Conservation (phyloP, 2,797 vertebrate species). For the Danio albolineatus region DNA sequence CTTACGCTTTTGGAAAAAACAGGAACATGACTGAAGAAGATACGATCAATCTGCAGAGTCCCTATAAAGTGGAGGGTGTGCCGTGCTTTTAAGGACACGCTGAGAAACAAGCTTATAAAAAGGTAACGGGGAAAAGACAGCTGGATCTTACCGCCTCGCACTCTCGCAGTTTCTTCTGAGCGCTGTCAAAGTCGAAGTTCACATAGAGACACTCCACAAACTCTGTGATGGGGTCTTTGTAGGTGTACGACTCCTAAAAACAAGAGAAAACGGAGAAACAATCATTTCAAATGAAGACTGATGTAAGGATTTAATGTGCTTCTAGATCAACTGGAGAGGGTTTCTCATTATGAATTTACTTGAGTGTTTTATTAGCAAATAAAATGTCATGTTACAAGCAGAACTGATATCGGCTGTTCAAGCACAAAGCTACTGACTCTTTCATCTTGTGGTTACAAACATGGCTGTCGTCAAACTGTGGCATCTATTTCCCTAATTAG, state of each 20-base stretch:
- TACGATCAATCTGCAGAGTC: background rate
- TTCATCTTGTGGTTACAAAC: constrained; percentile 24
- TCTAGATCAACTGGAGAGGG: background rate
- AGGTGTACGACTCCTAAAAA: constrained; percentile 93
- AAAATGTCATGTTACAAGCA: background rate
- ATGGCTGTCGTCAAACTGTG: background rate
- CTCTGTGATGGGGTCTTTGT: constrained; percentile 97
- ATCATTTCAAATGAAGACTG: background rate
- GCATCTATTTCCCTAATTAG: constrained; percentile 20
- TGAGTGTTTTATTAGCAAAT: constrained; percentile 9
- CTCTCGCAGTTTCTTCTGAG: constrained; percentile 95
- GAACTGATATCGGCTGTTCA: background rate
- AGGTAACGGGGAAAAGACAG: constrained; percentile 13
- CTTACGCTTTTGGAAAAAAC: constrained; percentile 5
- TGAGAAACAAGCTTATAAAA: constrained; percentile 34
- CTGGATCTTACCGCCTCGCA: constrained; percentile 91
- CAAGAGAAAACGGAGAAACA: background rate
- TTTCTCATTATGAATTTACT: background rate
- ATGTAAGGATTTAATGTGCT: background rate
- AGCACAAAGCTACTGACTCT: background rate
- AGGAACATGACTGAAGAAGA: constrained; percentile 7
- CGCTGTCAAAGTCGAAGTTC: constrained; percentile 97
- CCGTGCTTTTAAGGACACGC: constrained; percentile 9
- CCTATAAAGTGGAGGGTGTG: constrained; percentile 1
- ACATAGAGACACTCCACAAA: constrained; percentile 98